phyloP scores from a whole-genome alignment of 1,140 invertebrate species.

The Drosophila pseudoananassae region DNA sequence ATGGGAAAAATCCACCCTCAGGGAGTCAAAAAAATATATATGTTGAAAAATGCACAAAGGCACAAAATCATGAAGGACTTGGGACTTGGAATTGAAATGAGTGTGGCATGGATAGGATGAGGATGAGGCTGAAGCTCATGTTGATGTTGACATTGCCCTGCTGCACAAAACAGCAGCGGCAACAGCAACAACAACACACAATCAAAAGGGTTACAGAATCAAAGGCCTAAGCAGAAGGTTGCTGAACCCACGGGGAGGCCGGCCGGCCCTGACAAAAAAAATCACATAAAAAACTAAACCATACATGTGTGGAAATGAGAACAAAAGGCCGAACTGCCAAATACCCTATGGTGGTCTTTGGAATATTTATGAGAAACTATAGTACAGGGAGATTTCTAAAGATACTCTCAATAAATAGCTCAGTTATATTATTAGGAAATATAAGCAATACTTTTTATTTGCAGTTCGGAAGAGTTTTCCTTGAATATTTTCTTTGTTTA shows the following conservation, averaged over 20 bases:
- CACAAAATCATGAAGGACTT: constrained; percentile 52
- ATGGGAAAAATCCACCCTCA: constrained; percentile 68
- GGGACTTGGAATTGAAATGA: constrained; percentile 34
- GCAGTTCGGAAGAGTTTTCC: too few relatives aligned
- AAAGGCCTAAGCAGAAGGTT: constrained; percentile 48
- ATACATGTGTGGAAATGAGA: not conserved
- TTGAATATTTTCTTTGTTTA: too few relatives aligned
- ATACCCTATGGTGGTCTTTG: constrained; percentile 15
- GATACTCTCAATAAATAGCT: too few relatives aligned
- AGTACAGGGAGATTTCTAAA: too few relatives aligned
- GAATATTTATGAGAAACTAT: too few relatives aligned
- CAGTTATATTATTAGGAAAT: too few relatives aligned
- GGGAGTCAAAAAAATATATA: constrained; percentile 8
- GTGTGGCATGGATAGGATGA: constrained; percentile 1
- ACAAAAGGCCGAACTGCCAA: constrained; percentile 13
- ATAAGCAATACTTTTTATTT: too few relatives aligned
- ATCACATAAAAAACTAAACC: constrained; percentile 6
- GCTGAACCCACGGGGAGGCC: constrained; percentile 40
- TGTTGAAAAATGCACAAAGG: constrained; percentile 52
- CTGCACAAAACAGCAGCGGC: constrained; percentile 17
- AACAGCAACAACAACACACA: constrained; percentile 35
- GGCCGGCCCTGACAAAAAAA: constrained; percentile 30
- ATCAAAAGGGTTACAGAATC: constrained; percentile 47
- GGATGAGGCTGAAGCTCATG: constrained; percentile 5
- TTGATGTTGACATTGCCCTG: constrained; percentile 63